phyloP scores from a whole-genome alignment of 2,888 invertebrate genomes.

The Merodon equestris region DNA sequence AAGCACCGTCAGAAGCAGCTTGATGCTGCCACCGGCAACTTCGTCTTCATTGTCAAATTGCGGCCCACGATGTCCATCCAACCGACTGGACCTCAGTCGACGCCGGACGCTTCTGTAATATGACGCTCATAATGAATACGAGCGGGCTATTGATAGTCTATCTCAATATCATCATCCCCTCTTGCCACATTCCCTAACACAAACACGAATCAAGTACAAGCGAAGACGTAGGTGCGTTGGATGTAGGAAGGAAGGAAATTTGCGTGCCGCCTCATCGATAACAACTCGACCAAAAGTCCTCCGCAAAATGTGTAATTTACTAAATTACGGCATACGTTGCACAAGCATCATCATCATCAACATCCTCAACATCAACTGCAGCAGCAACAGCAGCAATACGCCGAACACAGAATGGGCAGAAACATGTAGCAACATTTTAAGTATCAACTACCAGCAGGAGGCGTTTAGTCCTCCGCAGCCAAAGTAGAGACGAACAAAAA shows the following conservation, averaged over 20 bases:
- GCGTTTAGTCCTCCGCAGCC: conserved; percentile 59
- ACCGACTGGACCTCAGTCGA: conserved; percentile 8
- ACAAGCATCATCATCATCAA: conserved; percentile 42
- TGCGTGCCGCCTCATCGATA: conserved; percentile 69
- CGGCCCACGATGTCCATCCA: conserved; percentile 56
- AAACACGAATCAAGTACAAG: neutral
- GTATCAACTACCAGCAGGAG: conserved; percentile 59
- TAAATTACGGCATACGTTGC: conserved; percentile 70
- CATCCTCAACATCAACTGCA: conserved; percentile 40
- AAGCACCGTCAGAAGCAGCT: neutral
- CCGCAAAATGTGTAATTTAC: conserved; percentile 70
- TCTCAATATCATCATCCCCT: conserved; percentile 50
- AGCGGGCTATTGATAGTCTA: conserved; percentile 62
- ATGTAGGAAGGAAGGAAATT: conserved; percentile 64
- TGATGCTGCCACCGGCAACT: conserved; percentile 53
- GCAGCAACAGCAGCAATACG: conserved; percentile 33
- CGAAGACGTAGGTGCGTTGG: conserved; percentile 20
- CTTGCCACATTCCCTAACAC: too few relatives aligned
- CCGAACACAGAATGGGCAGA: conserved; percentile 24
- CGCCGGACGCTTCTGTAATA: conserved; percentile 57
- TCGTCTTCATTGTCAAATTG: conserved; percentile 64
- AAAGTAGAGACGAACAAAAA: conserved; percentile 8
- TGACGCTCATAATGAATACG: conserved; percentile 63
- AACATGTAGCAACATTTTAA: conserved; percentile 30
- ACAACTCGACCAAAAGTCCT: conserved; percentile 69